Percentiles rank a stretch among this genome's conserved stretches.
phyloP scores from a whole-genome alignment of 1,140 invertebrate genomes.

The Drosophila carrolli region DNA sequence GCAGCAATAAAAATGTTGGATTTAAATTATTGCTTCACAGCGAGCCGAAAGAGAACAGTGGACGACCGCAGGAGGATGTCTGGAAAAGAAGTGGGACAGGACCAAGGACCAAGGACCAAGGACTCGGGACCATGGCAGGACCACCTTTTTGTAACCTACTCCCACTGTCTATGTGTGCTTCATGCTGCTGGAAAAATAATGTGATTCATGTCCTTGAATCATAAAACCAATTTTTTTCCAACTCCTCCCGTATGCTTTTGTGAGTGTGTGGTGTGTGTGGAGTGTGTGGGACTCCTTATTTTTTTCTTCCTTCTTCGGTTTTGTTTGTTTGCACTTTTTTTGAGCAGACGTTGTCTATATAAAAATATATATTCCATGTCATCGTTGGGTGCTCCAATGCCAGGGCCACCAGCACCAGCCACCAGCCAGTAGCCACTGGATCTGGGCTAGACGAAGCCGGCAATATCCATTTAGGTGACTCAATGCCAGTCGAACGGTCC shows the following conservation, averaged over 20 bases:
- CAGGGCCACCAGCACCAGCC: too few relatives aligned
- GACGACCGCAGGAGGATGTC: conserved; percentile 63
- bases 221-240: conserved; percentile 80
- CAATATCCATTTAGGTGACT: conserved; percentile 71
- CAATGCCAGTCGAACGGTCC: conserved; percentile 56
- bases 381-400: conserved; percentile 67
- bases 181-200: conserved; percentile 79
- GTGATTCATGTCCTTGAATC: conserved; percentile 83
- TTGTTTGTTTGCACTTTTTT: conserved; percentile 81
- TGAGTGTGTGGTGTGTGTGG: conserved; percentile 42
- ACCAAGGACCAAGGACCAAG: conserved; percentile 1
- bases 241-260: conserved; percentile 55
- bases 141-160: conserved; percentile 63
- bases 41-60: conserved; percentile 60
- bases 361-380: conserved; percentile 78
- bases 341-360: conserved; percentile 80
- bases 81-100: conserved; percentile 41
- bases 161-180: conserved; percentile 69
- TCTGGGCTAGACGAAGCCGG: conserved; percentile 64
- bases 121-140: neutral
- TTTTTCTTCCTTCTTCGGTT: conserved; percentile 51
- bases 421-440: conserved; percentile 21
- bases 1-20: conserved; percentile 81
- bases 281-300: conserved; percentile 59
- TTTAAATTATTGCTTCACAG: conserved; percentile 80